Base-by-base conservation (phyloP, 2,797 vertebrate genomes). In the Sarcophilus harrisii region DNA sequence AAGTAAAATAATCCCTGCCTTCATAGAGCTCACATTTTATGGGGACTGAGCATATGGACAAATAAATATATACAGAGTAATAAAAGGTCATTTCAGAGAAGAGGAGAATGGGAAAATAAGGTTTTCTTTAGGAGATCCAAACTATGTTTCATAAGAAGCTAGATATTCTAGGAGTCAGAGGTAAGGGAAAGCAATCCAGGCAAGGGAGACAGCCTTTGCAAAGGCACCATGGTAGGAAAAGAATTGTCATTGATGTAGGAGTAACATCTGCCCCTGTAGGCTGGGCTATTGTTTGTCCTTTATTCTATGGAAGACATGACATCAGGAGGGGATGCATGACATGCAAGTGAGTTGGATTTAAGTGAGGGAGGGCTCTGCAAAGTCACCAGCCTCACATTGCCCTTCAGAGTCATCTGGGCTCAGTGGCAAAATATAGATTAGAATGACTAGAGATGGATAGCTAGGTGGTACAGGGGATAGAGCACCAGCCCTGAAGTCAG, bases 21-120 rank as follows among this genome's bases (percentile, higher is more conserved):
- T 73, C 66, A 73, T 9, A 32, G n/a, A 38, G 18, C n/a, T 73
- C 38, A 38, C 18, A 24, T 38, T 73, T 2, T 38, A 38, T 8
- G n/a, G n/a, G n/a, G 18, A 5, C 5, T 0, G 2, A n/a, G 8
- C 2, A 21, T 38, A 9, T 24, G 6, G n/a, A 24, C 66, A 73
- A 21, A 24, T 21, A 24, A 73, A 73, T 24, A 21, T 38, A 16
- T 21, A 6, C 18, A 38, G 18, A 73, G 18, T 38, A 38, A 21
- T 38, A 73, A n/a, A 73, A 73, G 2, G n/a, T 73, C 16, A 38
- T 73, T 73, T 73, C 16, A 38, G n/a, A 66, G 14, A 66, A 66
- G 14, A 66, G 62, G 62, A n/a, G 32, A 24, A 73, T 24, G 18
- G 66, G 16, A 18, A 18, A 38, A 9, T 38, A 73, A 38, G 8